phyloP scores from a whole-genome alignment of 2,113 vertebrate genomes.

The Elephantulus edwardii region DNA sequence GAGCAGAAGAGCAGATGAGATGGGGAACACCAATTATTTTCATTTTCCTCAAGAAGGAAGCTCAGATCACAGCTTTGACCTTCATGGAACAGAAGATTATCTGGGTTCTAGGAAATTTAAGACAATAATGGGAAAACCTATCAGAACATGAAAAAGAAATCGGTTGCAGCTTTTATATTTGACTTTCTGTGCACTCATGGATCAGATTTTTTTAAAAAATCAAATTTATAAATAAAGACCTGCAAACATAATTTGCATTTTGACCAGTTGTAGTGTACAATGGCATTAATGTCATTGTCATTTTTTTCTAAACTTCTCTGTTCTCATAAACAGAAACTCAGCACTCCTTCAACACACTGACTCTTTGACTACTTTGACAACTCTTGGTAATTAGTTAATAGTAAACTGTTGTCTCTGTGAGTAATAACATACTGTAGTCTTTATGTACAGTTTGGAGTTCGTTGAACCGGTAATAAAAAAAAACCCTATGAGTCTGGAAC shows the following conservation, averaged over 20 bases:
- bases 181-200: neutral
- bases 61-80: conserved; percentile 56
- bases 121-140: neutral
- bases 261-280: neutral
- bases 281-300: neutral
- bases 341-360: neutral
- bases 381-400: neutral
- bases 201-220: neutral
- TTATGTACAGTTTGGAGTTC: too few relatives aligned
- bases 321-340: neutral
- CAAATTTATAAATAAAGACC: neutral
- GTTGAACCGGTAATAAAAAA: too few relatives aligned
- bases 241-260: neutral
- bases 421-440: too few relatives aligned
- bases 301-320: neutral
- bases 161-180: neutral
- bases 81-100: conserved; percentile 56
- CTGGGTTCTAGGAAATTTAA: conserved; percentile 62
- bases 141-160: neutral
- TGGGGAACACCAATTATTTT: conserved; percentile 60
- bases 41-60: conserved; percentile 56
- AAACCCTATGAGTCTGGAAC: too few relatives aligned
- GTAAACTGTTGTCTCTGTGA: neutral
- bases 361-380: neutral
- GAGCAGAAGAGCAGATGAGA: conserved; percentile 48